Evolutionary conservation across 2,113 vertebrate species (phyloP).

Genomic region (Chionis minor): DNA sequence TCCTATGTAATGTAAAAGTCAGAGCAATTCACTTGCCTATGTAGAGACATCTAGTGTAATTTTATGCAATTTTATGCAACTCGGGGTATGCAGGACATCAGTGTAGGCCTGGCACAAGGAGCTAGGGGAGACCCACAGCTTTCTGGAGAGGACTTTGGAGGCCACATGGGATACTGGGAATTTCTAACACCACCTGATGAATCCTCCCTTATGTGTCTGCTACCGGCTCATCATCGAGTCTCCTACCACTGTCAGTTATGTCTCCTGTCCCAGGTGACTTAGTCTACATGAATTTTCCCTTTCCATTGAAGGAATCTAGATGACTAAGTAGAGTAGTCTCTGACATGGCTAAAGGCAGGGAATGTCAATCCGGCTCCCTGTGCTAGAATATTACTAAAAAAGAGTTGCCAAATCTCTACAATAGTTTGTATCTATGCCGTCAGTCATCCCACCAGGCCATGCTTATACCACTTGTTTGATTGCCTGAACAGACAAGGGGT

Average conservation of each 20-base stretch:
- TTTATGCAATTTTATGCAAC: not conserved
- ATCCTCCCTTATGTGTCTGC: not conserved
- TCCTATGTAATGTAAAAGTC: not conserved
- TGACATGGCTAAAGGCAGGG: not conserved
- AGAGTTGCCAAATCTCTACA: not conserved
- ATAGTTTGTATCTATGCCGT: not conserved
- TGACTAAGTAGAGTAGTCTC: not conserved
- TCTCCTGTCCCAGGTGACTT: not conserved
- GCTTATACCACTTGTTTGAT: accelerated
- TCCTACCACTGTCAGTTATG: not conserved
- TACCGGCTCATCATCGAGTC: not conserved
- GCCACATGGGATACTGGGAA: accelerated
- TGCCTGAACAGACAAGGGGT: not conserved
- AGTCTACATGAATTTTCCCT: not conserved
- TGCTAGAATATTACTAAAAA: not conserved
- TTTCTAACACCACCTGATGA: not conserved
- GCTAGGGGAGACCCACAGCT: not conserved
- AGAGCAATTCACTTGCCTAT: not conserved
- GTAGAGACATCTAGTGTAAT: not conserved
- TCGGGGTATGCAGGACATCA: not conserved
- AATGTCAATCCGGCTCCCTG: not conserved
- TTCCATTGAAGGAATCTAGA: not conserved
- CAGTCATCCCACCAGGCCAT: not conserved
- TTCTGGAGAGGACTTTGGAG: not conserved
- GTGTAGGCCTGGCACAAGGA: not conserved